A percentile compares a stretch with the other conserved stretches of the same genome.
These are phyloP conservation scores for Criorhina ranunculi DNA, from an alignment of 2,888 invertebrate species.

Conservation along the genomic window DNA sequence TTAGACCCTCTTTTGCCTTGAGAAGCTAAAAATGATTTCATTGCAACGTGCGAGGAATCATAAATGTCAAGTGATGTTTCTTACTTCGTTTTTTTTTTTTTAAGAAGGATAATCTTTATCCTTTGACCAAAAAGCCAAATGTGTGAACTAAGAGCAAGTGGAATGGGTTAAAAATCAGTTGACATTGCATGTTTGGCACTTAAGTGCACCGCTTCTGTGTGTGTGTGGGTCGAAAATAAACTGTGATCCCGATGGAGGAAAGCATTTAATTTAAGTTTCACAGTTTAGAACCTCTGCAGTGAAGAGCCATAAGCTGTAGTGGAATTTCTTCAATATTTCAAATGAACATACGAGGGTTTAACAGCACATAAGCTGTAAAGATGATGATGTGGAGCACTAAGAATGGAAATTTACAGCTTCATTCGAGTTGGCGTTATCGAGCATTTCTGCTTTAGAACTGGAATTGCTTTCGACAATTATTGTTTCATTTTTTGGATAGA, in stretches of 20 bases:
- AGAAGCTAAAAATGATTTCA: conserved; percentile 68
- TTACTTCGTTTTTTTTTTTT: conserved; percentile 6
- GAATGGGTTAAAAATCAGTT: conserved; percentile 52
- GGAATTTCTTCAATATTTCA: background rate
- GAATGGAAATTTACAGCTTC: no score
- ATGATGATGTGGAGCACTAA: no score
- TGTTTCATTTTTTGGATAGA: no score
- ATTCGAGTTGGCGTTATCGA: no score
- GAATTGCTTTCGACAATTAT: no score
- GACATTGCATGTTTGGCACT: conserved; percentile 73
- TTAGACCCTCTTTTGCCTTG: conserved; percentile 5
- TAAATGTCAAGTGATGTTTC: conserved; percentile 54
- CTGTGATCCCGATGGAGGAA: conserved; percentile 30
- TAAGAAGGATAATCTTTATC: conserved; percentile 50
- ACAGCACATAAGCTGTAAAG: no score
- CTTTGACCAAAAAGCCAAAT: conserved; percentile 59
- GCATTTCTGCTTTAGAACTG: no score
- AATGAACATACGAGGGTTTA: no score
- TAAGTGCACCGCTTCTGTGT: conserved; percentile 47
- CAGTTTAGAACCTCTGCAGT: background rate
- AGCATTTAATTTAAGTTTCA: conserved; percentile 49
- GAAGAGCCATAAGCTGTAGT: background rate
- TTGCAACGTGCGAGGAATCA: conserved; percentile 72
- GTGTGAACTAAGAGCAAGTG: conserved; percentile 36
- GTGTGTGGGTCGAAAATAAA: conserved; percentile 43